These are phyloP conservation scores for Caenorhabditis latens DNA, from an alignment of 1,140 invertebrate species.

Conservation along the genomic window DNA sequence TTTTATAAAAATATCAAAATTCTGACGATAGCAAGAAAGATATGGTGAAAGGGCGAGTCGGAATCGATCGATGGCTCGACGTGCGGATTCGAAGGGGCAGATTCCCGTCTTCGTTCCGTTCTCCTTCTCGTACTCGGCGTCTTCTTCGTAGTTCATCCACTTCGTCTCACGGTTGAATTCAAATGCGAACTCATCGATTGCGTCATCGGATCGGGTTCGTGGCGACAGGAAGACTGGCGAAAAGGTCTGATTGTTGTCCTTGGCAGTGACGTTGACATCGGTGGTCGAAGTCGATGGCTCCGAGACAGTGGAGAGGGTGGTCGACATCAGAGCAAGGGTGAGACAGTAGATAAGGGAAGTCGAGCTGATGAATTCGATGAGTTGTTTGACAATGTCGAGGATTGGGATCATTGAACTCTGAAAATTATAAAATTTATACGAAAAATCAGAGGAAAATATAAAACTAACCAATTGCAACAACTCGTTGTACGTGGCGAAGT, in stretches of 20 bases:
- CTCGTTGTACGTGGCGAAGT: slow-evolving; percentile 66
- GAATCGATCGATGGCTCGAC: background rate
- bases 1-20: slow-evolving; percentile 38
- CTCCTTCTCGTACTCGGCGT: slow-evolving; percentile 24
- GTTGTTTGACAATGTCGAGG: slow-evolving; percentile 32
- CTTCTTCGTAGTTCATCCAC: slow-evolving; percentile 12
- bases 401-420: slow-evolving; percentile 36
- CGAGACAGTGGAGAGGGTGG: slow-evolving; percentile 9
- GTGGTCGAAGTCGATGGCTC: slow-evolving; percentile 25
- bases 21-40: slow-evolving; percentile 18
- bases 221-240: slow-evolving; percentile 41
- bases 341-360: slow-evolving; percentile 44
- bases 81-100: slow-evolving; percentile 22
- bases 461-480: slow-evolving; percentile 21
- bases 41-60: slow-evolving; percentile 36
- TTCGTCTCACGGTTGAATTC: background rate
- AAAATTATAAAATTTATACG: background rate
- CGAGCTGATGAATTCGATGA: slow-evolving; percentile 53
- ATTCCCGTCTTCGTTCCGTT: slow-evolving; percentile 8
- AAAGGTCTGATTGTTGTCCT: slow-evolving; percentile 22
- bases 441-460: background rate
- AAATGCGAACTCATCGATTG: background rate
- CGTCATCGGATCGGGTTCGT: background rate
- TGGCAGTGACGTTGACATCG: background rate
- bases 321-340: slow-evolving; percentile 40